Evolutionary conservation across 2,888 invertebrate genomes (phyloP).

Genomic region (Atethmia centrago): DNA sequence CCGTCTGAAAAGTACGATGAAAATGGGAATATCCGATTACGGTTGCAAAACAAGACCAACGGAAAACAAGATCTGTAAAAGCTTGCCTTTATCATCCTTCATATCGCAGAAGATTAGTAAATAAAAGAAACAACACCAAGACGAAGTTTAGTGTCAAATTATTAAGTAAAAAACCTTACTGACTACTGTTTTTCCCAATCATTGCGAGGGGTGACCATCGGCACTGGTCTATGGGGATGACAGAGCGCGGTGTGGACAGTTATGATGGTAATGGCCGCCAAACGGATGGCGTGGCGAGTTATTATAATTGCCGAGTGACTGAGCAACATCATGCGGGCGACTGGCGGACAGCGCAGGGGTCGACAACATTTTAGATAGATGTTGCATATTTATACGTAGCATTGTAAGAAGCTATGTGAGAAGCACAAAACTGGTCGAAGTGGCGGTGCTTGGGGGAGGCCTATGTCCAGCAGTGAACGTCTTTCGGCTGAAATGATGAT

Average conservation of each 20-base stretch:
- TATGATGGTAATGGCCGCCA: slow-evolving; percentile 76
- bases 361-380: slow-evolving; percentile 64
- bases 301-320: slow-evolving; percentile 84
- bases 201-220: slow-evolving; percentile 14
- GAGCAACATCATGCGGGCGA: slow-evolving; percentile 81
- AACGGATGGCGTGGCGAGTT: slow-evolving; percentile 83
- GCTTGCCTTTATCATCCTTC: neutral
- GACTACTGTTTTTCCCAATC: neutral
- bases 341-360: slow-evolving; percentile 72
- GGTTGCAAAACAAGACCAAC: neutral
- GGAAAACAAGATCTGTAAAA: neutral
- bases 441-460: neutral
- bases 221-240: slow-evolving; percentile 28
- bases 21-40: neutral
- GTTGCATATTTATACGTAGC: neutral
- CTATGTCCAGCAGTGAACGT: neutral
- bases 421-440: neutral
- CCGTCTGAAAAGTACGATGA: no score
- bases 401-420: no score
- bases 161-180: neutral
- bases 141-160: no score
- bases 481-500: neutral
- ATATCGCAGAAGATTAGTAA: no score
- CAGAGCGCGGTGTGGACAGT: slow-evolving; percentile 68
- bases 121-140: no score